Conservation (phyloP, 2,888 invertebrate species). For the Aphidius colemani region DNA sequence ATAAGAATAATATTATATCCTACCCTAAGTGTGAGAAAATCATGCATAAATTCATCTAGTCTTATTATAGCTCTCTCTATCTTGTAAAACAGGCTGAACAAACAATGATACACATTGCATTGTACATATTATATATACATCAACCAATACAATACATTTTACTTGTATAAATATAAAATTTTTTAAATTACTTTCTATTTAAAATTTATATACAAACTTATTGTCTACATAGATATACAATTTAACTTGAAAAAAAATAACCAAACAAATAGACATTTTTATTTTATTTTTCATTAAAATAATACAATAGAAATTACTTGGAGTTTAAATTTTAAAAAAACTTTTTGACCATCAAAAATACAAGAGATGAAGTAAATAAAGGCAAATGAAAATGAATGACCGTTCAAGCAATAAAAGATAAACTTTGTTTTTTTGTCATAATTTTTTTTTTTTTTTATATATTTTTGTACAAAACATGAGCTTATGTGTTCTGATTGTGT, state of each 20-base stretch:
- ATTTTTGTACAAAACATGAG: neutral
- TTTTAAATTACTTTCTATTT: too few species aligned
- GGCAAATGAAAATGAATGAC: slow-evolving; percentile 28
- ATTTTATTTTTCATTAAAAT: neutral
- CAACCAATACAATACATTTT: too few species aligned
- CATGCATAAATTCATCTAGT: slow-evolving; percentile 41
- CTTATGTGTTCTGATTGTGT: neutral
- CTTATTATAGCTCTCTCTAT: slow-evolving; percentile 32
- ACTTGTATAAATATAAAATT: too few species aligned
- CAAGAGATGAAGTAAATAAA: neutral
- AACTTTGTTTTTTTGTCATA: neutral
- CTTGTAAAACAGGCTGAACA: slow-evolving; percentile 49
- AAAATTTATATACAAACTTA: too few species aligned
- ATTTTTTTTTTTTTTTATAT: slow-evolving; percentile 2
- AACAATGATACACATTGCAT: slow-evolving; percentile 46
- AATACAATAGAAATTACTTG: neutral
- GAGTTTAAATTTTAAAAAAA: neutral
- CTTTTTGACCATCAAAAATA: neutral
- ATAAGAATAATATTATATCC: slow-evolving; percentile 55
- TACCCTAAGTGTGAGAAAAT: slow-evolving; percentile 27
- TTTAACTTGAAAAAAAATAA: too few species aligned
- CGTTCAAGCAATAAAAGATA: slow-evolving; percentile 23
- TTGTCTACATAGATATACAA: too few species aligned
- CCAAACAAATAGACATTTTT: neutral
- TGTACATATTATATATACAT: neutral